These are phyloP conservation scores for Metopia argyrocephala DNA, from an alignment of 2,888 invertebrate genomes.

Conservation along the genomic window DNA sequence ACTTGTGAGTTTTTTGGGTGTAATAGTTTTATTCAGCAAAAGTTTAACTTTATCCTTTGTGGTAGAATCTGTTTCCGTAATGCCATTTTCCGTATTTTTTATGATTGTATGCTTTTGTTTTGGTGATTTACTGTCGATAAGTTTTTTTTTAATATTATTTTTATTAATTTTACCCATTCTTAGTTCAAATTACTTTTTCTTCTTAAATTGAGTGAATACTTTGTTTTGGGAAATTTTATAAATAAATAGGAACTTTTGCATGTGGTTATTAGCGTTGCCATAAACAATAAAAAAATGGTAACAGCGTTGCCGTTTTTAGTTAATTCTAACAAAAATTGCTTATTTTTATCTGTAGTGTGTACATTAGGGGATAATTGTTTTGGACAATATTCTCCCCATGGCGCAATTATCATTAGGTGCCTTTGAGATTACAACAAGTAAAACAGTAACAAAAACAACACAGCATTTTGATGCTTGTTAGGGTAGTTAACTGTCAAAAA, in stretches of 20 bases:
- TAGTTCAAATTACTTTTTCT: neutral
- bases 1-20: slow-evolving; percentile 68
- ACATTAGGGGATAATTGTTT: too few species aligned
- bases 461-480: too few species aligned
- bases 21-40: slow-evolving; percentile 71
- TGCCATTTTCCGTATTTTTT: slow-evolving; percentile 19
- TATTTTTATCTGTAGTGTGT: too few species aligned
- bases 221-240: slow-evolving; percentile 39
- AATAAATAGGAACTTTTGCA: neutral
- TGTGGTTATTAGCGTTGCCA: slow-evolving; percentile 19
- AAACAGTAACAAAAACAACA: too few species aligned
- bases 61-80: neutral
- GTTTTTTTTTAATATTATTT: slow-evolving; percentile 30
- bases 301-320: too few species aligned
- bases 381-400: too few species aligned
- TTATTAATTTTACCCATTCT: slow-evolving; percentile 55
- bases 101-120: slow-evolving; percentile 23
- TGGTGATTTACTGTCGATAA: neutral
- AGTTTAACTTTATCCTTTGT: slow-evolving; percentile 55
- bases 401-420: too few species aligned
- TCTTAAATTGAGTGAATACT: neutral
- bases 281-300: neutral
- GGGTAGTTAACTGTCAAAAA: too few species aligned
- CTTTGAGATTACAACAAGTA: too few species aligned
- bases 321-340: too few species aligned